These are phyloP conservation scores for Zele albiditarsus DNA, from an alignment of 2,888 invertebrate genomes.

Conservation along the genomic window DNA sequence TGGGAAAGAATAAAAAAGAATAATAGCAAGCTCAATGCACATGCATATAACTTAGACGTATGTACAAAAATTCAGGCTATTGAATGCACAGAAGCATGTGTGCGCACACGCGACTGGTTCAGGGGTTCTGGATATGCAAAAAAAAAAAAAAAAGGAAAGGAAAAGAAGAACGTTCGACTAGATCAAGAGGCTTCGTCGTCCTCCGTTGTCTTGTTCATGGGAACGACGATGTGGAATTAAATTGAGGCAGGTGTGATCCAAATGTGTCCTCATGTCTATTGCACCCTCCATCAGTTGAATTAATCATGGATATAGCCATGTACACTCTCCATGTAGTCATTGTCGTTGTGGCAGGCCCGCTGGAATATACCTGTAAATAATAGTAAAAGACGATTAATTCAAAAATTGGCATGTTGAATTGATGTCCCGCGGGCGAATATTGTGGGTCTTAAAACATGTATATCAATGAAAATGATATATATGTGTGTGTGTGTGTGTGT, in stretches of 20 bases:
- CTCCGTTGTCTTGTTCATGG: conserved; percentile 43
- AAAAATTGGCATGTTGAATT: not conserved
- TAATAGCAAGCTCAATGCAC: conserved; percentile 31
- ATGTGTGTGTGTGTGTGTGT: not conserved
- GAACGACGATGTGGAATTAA: conserved; percentile 50
- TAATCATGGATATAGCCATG: not conserved
- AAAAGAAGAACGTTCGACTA: conserved; percentile 13
- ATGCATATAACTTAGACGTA: conserved; percentile 33
- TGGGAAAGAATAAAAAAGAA: conserved; percentile 23
- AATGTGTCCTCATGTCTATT: conserved; percentile 35
- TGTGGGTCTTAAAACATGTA: not conserved
- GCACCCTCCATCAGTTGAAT: conserved; percentile 9
- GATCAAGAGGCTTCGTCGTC: conserved; percentile 17
- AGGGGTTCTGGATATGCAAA: conserved; percentile 37
- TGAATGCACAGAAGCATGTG: conserved; percentile 28
- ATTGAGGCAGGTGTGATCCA: conserved; percentile 53
- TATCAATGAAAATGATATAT: too few relatives aligned
- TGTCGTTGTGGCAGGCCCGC: not conserved
- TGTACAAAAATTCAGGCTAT: conserved; percentile 21
- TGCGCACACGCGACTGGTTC: conserved; percentile 38
- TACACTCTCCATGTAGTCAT: not conserved
- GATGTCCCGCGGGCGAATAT: not conserved
- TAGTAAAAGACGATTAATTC: not conserved
- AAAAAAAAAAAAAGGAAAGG: conserved; percentile 15
- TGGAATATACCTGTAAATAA: not conserved